A percentile compares a stretch with the other conserved stretches of the same genome.
Conservation (phyloP, 2,797 vertebrate species). For the Pristis pectinata region DNA sequence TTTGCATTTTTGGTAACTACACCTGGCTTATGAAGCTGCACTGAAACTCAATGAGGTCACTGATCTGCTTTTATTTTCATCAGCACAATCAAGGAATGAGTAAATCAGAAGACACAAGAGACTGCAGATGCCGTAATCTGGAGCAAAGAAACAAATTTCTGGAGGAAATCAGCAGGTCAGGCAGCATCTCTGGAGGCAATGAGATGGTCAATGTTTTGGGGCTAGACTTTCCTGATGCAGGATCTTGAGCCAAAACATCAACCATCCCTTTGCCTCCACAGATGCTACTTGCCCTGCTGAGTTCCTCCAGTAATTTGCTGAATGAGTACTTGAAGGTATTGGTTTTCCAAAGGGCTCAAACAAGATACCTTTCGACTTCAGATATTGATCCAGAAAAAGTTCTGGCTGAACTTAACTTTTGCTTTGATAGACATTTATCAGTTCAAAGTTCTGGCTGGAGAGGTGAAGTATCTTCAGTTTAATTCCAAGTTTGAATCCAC, state of each 20-base stretch:
- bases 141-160: too few species aligned
- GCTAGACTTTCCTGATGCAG: too few species aligned
- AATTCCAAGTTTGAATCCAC: not conserved
- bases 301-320: too few species aligned
- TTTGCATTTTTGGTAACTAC: not conserved
- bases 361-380: not conserved
- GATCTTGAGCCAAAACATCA: too few species aligned
- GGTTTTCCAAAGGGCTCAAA: not conserved
- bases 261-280: too few species aligned
- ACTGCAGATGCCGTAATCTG: too few species aligned
- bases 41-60: not conserved
- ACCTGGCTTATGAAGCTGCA: not conserved
- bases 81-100: not conserved
- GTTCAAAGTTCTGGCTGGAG: not conserved
- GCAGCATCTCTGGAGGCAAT: too few species aligned
- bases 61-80: not conserved
- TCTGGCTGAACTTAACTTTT: not conserved
- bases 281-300: too few species aligned
- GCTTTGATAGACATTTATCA: not conserved
- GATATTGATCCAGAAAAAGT: not conserved
- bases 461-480: not conserved
- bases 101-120: not conserved
- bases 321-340: not conserved
- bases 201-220: too few species aligned
- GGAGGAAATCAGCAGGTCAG: too few species aligned